Evolutionary conservation across 2,113 vertebrate species (phyloP), one percentile per base, ranked within the genome.

Genomic region (Crypturellus undulatus): DNA sequence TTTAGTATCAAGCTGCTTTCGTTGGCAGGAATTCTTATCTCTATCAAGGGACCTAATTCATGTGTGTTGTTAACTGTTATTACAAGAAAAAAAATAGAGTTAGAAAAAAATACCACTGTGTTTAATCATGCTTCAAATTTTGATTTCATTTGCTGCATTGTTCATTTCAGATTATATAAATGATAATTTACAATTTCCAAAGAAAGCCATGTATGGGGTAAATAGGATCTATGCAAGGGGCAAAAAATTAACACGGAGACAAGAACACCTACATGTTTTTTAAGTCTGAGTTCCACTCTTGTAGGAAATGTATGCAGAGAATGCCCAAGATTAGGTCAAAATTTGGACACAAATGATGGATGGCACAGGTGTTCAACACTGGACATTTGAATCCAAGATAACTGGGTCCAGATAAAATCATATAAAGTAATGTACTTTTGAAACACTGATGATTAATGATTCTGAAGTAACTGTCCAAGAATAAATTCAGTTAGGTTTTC

Each of bases 31-130:
- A 99, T 98, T 96, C 97, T 98, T 97, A 99, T 95, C 97, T 99
- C 98, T 94, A 99, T 96, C 97, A 98, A 94, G 71, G 98, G 98
- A 87, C 99, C 99, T 95, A 99, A 97, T 95, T 99, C 99, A 96
- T 99, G 98, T 70, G 98, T 99, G 97, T 97, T 99, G 97, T 99
- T 99, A 97, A 99, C 99, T 99, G 98, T 96, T 94, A 94, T 63
- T 52, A 93, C 21, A 91, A 93, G n/a, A 68, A 18, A 73, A 90
- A 65, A 25, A 34, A 75, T 47, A 38, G 83, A 26, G 4, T 7
- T 22, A 38, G 30, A 84, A 68, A 47, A 79, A 75, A 38, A 42
- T 21, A 26, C 2, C n/a, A 58, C 5, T 81, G 8, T 38, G 14
- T 49, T 88, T n/a, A 63, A 87, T 45, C 18, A 62, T 9, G 9